Conservation (phyloP, 2,888 invertebrate species). For the Archips crataeganus region DNA sequence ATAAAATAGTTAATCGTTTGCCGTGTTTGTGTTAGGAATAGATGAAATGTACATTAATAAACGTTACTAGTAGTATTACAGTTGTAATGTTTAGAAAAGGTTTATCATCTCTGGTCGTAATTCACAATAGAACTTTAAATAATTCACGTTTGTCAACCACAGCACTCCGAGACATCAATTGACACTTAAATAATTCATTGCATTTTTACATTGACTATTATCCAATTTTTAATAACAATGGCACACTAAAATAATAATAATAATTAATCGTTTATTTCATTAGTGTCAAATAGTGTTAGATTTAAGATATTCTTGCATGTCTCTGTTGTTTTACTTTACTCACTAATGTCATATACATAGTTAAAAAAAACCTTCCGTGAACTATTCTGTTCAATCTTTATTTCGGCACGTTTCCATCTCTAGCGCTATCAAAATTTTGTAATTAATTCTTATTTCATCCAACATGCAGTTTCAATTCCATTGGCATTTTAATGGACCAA, state of each 20-base stretch:
- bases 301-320: no score
- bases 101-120: constrained; percentile 13
- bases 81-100: constrained; percentile 23
- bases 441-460: background rate
- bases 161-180: background rate
- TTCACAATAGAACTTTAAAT: background rate
- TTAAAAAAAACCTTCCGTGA: background rate
- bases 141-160: background rate
- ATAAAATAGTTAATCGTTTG: constrained; percentile 31
- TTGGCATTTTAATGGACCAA: constrained; percentile 4
- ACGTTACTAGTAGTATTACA: constrained; percentile 27
- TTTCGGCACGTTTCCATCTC: no score
- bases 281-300: no score
- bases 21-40: constrained; percentile 29
- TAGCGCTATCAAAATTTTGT: background rate
- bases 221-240: no score
- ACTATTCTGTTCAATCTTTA: no score
- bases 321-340: no score
- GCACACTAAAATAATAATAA: no score
- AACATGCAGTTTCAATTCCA: background rate
- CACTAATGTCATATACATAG: no score
- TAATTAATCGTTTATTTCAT: no score
- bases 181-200: no score
- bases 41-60: constrained; percentile 20
- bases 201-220: no score